Evolutionary conservation across 1,140 invertebrate species (phyloP).

Genomic region (Drosophila hydei): DNA sequence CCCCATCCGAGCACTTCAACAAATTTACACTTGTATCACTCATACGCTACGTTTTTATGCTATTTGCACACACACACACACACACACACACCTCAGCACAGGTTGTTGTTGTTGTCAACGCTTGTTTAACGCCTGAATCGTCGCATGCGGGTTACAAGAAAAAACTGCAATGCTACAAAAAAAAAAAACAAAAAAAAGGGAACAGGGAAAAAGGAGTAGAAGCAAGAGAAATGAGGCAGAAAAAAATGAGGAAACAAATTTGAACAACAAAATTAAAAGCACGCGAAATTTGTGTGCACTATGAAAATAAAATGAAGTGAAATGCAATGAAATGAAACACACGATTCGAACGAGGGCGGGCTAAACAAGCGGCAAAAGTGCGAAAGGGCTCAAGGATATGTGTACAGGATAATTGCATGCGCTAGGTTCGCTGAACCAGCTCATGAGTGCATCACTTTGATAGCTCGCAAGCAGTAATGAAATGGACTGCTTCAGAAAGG

Average conservation of each 20-base stretch:
- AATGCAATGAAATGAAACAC: neutral
- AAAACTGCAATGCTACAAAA: conserved; percentile 7
- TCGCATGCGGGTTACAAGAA: conserved; percentile 37
- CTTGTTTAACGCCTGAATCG: conserved; percentile 56
- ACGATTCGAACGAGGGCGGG: conserved; percentile 22
- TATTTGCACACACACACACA: conserved; percentile 45
- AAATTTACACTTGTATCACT: conserved; percentile 80
- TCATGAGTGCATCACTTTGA: neutral
- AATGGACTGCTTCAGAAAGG: no score
- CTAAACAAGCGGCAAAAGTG: conserved; percentile 1
- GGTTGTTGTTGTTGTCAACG: conserved; percentile 36
- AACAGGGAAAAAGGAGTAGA: no score
- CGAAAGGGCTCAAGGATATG: conserved; percentile 18
- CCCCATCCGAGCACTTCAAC: conserved; percentile 62
- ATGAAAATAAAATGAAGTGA: conserved; percentile 27
- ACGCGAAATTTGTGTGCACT: conserved; percentile 40
- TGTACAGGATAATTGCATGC: conserved; percentile 1
- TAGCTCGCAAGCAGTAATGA: no score
- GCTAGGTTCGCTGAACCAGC: conserved; percentile 1
- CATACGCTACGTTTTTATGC: conserved; percentile 68
- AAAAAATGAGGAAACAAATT: conserved; percentile 39
- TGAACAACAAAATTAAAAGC: conserved; percentile 53
- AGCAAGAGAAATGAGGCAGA: neutral
- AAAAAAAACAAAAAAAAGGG: conserved; percentile 10
- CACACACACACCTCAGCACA: conserved; percentile 24